Percentiles rank a stretch among this genome's conserved stretches.
phyloP scores from a whole-genome alignment of 2,888 invertebrate genomes.

The Cataglyphis cursor region DNA sequence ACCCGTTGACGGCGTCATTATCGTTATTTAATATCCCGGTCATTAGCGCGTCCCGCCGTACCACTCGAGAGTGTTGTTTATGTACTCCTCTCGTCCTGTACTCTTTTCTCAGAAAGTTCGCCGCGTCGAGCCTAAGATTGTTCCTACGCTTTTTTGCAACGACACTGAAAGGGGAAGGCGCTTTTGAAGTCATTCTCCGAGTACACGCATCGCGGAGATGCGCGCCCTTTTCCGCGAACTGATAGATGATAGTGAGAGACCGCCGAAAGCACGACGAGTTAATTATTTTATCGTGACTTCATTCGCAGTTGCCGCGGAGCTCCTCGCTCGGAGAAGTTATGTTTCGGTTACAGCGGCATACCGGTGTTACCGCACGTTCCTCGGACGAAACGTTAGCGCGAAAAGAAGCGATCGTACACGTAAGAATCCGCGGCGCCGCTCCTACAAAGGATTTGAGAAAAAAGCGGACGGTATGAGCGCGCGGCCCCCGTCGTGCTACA shows the following conservation, averaged over 20 bases:
- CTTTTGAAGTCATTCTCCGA: conserved; percentile 74
- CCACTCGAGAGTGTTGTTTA: conserved; percentile 85
- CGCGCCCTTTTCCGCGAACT: conserved; percentile 56
- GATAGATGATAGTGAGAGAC: conserved; percentile 60
- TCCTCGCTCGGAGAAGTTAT: conserved; percentile 73
- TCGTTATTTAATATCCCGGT: conserved; percentile 86
- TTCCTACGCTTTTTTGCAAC: conserved; percentile 70
- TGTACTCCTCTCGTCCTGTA: conserved; percentile 79
- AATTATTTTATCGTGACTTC: conserved; percentile 80
- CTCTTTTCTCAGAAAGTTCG: conserved; percentile 52
- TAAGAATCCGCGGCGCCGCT: conserved; percentile 53
- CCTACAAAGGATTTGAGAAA: conserved; percentile 43
- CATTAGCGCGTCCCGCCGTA: conserved; percentile 85
- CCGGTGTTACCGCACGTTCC: conserved; percentile 27
- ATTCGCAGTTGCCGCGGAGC: neutral
- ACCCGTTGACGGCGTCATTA: conserved; percentile 83
- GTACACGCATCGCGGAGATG: conserved; percentile 35
- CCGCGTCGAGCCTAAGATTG: conserved; percentile 71
- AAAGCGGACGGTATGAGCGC: conserved; percentile 12
- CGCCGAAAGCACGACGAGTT: conserved; percentile 78
- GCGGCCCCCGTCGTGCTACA: conserved; percentile 18
- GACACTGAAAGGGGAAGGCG: conserved; percentile 43
- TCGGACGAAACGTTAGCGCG: conserved; percentile 62
- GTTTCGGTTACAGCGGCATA: conserved; percentile 79
- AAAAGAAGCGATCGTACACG: conserved; percentile 56